phyloP scores from a whole-genome alignment of 2,797 vertebrate species.

The Eulemur coronatus region DNA sequence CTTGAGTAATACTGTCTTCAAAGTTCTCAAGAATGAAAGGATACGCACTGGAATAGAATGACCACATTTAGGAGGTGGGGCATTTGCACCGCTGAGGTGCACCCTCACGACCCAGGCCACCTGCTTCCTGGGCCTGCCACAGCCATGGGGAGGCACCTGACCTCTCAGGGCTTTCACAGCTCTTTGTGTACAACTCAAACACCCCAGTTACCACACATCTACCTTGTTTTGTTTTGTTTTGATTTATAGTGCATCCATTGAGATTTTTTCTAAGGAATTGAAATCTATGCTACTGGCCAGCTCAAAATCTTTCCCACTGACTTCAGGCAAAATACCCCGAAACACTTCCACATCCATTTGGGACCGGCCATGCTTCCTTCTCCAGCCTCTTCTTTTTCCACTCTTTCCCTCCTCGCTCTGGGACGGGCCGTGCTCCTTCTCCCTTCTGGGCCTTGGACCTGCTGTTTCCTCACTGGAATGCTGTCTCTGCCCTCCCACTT shows the following conservation, averaged over 20 bases:
- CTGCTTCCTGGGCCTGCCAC: background rate
- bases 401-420: background rate
- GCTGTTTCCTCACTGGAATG: background rate
- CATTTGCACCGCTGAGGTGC: background rate
- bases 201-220: background rate
- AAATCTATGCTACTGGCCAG: background rate
- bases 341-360: background rate
- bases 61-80: background rate
- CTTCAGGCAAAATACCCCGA: background rate
- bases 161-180: background rate
- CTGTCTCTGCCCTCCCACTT: background rate
- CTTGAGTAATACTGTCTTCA: constrained; percentile 21
- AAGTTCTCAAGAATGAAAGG: constrained; percentile 29
- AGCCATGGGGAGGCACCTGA: background rate
- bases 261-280: constrained; percentile 5
- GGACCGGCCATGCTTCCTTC: background rate
- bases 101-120: background rate
- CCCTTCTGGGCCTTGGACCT: background rate
- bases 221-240: background rate
- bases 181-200: background rate
- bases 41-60: background rate
- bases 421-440: background rate
- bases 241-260: background rate
- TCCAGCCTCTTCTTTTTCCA: background rate
- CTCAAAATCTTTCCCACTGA: background rate